Evolutionary conservation across 2,113 vertebrate species (phyloP).

Genomic region (Amphiprion percula): DNA sequence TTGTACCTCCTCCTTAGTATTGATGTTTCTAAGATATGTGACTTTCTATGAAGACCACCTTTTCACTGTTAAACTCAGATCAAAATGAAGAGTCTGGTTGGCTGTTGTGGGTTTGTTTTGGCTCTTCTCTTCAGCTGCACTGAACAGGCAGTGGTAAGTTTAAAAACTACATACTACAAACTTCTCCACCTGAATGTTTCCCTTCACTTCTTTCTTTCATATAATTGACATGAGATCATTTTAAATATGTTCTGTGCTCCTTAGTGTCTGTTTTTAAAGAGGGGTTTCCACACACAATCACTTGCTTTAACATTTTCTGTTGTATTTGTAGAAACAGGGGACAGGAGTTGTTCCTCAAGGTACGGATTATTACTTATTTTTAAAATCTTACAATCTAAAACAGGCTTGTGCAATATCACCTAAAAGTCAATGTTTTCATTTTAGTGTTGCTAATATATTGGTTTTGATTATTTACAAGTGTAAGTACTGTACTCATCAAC

Average conservation of each 20-base stretch:
- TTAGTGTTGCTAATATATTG: no score
- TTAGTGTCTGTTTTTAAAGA: not conserved
- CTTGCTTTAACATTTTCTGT: conserved; percentile 20
- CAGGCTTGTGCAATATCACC: no score
- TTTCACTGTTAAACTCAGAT: conserved; percentile 28
- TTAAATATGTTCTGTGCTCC: not conserved
- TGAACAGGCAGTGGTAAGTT: conserved; percentile 39
- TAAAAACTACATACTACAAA: not conserved
- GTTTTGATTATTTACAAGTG: no score
- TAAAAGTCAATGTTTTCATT: no score
- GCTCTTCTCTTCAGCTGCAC: conserved; percentile 29
- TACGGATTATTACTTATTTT: conserved; percentile 8
- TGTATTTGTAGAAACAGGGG: not conserved
- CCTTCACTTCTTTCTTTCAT: not conserved
- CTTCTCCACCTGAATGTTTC: not conserved
- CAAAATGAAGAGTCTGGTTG: conserved; percentile 44
- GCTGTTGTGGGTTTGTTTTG: conserved; percentile 24
- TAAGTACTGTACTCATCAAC: no score
- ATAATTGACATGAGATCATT: not conserved
- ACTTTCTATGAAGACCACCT: not conserved
- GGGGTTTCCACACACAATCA: not conserved
- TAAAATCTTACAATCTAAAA: not conserved
- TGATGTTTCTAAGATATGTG: not conserved
- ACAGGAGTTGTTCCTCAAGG: conserved; percentile 21
- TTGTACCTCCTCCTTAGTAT: not conserved